These are phyloP conservation scores for Clitarchus hookeri DNA, from an alignment of 2,888 invertebrate species.

Conservation along the genomic window DNA sequence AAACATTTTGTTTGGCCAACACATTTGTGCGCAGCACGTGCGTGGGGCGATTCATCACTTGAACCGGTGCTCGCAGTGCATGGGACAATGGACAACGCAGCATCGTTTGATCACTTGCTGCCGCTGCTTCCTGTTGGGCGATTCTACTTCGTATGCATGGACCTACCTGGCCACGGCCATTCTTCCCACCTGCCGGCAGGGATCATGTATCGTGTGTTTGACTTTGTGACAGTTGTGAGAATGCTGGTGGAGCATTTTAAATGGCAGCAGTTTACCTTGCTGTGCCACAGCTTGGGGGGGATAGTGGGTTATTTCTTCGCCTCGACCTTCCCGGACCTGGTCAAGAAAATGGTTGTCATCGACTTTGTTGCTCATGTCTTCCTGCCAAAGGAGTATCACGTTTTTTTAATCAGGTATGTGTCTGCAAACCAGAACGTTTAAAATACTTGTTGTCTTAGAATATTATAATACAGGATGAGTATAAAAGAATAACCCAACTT, in stretches of 20 bases:
- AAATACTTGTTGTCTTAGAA: too few relatives aligned
- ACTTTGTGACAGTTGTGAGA: conserved; percentile 49
- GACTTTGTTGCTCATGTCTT: conserved; percentile 50
- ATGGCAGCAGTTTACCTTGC: conserved; percentile 52
- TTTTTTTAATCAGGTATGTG: background rate
- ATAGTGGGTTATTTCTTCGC: conserved; percentile 53
- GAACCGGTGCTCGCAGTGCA: conserved; percentile 51
- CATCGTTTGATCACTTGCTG: conserved; percentile 54
- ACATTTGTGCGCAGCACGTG: conserved; percentile 46
- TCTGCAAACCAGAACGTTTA: background rate
- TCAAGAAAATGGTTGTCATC: conserved; percentile 56
- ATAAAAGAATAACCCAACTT: too few relatives aligned
- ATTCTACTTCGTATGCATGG: conserved; percentile 54
- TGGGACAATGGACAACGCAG: conserved; percentile 55
- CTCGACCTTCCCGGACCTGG: conserved; percentile 53
- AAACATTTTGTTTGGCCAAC: conserved; percentile 46
- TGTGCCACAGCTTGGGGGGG: conserved; percentile 60
- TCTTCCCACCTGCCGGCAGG: conserved; percentile 55
- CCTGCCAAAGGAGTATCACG: conserved; percentile 12
- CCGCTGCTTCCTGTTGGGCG: conserved; percentile 49
- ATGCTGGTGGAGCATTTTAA: conserved; percentile 52
- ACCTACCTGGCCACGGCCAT: conserved; percentile 58
- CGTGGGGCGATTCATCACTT: conserved; percentile 50
- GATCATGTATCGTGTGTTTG: conserved; percentile 49
- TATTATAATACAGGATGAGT: too few relatives aligned